Percentiles rank a stretch among this genome's conserved stretches.
These are phyloP conservation scores for Fragum sueziense DNA, from an alignment of 2,888 invertebrate genomes.

Conservation along the genomic window DNA sequence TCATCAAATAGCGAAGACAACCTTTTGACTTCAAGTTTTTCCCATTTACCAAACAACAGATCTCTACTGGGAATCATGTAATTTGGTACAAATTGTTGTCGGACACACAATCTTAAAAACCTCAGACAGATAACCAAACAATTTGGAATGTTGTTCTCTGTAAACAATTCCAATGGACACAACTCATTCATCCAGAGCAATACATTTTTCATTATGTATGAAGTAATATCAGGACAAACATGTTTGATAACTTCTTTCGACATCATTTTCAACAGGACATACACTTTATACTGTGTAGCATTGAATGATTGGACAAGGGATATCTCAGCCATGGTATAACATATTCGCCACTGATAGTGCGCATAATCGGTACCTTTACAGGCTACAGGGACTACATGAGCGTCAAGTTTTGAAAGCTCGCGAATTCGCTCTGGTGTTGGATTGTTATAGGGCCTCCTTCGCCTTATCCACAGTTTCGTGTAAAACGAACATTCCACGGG, in stretches of 20 bases:
- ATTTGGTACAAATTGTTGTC: background rate
- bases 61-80: constrained; percentile 39
- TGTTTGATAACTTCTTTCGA: constrained; percentile 16
- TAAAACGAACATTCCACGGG: background rate
- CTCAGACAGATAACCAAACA: constrained; percentile 5
- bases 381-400: constrained; percentile 32
- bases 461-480: background rate
- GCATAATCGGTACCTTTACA: background rate
- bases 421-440: background rate
- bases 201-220: constrained; percentile 35
- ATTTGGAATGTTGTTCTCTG: background rate
- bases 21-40: background rate
- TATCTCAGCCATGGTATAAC: constrained; percentile 25
- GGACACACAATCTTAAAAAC: constrained; percentile 9
- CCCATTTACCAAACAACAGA: constrained; percentile 2
- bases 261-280: constrained; percentile 26
- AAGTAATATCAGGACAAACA: constrained; percentile 7
- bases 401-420: background rate
- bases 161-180: background rate
- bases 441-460: background rate
- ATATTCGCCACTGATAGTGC: constrained; percentile 28
- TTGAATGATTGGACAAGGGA: constrained; percentile 22
- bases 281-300: constrained; percentile 30
- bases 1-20: background rate
- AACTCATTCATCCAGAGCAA: constrained; percentile 27